phyloP scores from a whole-genome alignment of 1,140 invertebrate genomes.

The Drosophila jambulina region DNA sequence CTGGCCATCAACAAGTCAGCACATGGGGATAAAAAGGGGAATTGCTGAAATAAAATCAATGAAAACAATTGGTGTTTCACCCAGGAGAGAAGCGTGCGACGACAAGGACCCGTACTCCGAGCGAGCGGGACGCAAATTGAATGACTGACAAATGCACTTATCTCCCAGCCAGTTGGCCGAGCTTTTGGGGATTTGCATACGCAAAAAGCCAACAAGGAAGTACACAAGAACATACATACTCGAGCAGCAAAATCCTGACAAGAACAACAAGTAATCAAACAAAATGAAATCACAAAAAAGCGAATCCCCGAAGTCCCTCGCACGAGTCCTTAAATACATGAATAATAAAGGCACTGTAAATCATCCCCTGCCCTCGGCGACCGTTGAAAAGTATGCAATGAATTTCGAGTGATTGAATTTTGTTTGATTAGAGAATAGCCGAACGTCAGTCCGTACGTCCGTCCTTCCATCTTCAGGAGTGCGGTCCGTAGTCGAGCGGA shows the following conservation, averaged over 20 bases:
- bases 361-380: slow-evolving; percentile 9
- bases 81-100: slow-evolving; percentile 51
- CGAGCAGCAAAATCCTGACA: slow-evolving; percentile 37
- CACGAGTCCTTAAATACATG: slow-evolving; percentile 38
- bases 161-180: slow-evolving; percentile 53
- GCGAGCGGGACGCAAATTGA: slow-evolving; percentile 54
- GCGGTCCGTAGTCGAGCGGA: slow-evolving; percentile 24
- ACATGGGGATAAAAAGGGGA: slow-evolving; percentile 38
- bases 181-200: slow-evolving; percentile 70
- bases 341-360: slow-evolving; percentile 46
- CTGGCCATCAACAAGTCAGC: slow-evolving; percentile 55
- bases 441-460: slow-evolving; percentile 7
- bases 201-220: slow-evolving; percentile 47
- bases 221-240: slow-evolving; percentile 40
- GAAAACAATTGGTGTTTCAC: slow-evolving; percentile 71
- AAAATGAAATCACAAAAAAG: slow-evolving; percentile 34
- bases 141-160: slow-evolving; percentile 80
- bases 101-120: slow-evolving; percentile 27
- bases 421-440: slow-evolving; percentile 53
- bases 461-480: neutral
- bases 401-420: slow-evolving; percentile 58
- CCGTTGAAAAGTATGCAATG: slow-evolving; percentile 40
- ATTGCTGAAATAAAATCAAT: slow-evolving; percentile 66
- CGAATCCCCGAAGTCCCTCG: slow-evolving; percentile 23
- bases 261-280: slow-evolving; percentile 43